Base-by-base conservation (phyloP, 2,888 invertebrate species). In the Stenoptilia bipunctidactyla region DNA sequence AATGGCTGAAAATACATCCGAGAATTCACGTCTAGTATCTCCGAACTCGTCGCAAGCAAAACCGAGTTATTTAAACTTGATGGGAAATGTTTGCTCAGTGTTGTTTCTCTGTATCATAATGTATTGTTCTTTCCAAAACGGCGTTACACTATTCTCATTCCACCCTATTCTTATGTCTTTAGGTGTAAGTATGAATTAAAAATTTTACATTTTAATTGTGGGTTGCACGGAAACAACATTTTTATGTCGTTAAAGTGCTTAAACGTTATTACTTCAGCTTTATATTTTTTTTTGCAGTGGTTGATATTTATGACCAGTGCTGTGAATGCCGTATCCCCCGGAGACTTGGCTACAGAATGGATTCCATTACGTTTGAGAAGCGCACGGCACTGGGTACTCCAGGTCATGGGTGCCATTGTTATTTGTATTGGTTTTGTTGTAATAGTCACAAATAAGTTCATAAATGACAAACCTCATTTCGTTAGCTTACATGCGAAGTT, bases 291-390 rank as follows among this genome's bases (percentile, higher is more conserved):
- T 43, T 74, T 74, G 38, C 69, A 85, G 85, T 85, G 84, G 84
- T 50, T 80, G 45, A 51, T 84, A 37, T 50, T 84, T 25, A 83
- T 85, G 84, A 71, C 80, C 10, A 62, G 79, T 35, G 85, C 83
- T 14, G 61, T 85, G 25, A 84, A 85, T 57, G 68, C 85, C 9
- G 63, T 85, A 9, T 73, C 80, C 33, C 82, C 84, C 3, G 83
- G 83, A 13, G 85, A 85, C 47, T 53, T 75, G 34, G 83, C 84
- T 13, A 79, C 85, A n/a, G 82, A 82, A 47, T 84, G 83, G 84
- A 79, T 84, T 76, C 84, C 85, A 1, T 73, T 83, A 51, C 58
- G 80, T 36, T 55, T 82, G 27, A 59, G 76, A 40, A 80, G 82
- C 52, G 80, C 83, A 37, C 71, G 85, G 25, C 85, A 85, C 52